These are phyloP conservation scores for Teleogryllus occipitalis DNA, from an alignment of 1,140 invertebrate genomes.

Conservation along the genomic window DNA sequence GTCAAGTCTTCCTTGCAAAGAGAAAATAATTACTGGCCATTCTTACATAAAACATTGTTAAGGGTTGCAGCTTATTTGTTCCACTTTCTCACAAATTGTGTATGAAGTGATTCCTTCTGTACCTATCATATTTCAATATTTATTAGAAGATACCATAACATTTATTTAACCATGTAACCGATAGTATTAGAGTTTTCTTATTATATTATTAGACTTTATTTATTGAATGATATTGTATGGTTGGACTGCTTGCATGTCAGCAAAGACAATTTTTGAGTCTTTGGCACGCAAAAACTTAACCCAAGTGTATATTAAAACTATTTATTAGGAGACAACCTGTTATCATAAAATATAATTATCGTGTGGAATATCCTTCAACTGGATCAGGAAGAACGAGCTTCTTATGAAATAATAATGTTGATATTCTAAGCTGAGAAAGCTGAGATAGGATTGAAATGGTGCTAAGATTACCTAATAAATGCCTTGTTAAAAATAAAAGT, in stretches of 20 bases:
- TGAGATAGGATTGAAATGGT: slow-evolving; percentile 25
- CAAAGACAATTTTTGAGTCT: background rate
- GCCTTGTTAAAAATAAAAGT: slow-evolving; percentile 22
- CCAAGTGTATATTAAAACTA: background rate
- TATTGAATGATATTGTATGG: background rate
- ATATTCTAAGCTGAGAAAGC: slow-evolving; percentile 18
- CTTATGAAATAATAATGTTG: slow-evolving; percentile 19
- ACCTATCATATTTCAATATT: background rate
- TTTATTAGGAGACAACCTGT: background rate
- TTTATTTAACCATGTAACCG: background rate
- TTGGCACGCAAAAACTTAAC: background rate
- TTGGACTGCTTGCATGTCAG: background rate
- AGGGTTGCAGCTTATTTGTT: too few species aligned
- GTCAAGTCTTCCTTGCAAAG: background rate
- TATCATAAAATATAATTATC: slow-evolving; percentile 2
- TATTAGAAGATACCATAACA: background rate
- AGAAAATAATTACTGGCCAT: too few species aligned
- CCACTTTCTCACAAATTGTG: background rate
- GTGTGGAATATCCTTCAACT: slow-evolving; percentile 17
- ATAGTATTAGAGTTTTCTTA: background rate
- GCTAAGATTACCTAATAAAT: slow-evolving; percentile 25
- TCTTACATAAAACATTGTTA: too few species aligned
- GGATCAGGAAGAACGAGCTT: slow-evolving; percentile 23
- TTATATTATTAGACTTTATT: background rate
- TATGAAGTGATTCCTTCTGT: background rate